Base-by-base conservation (phyloP, 1,140 invertebrate species). In the Zophobas atratus region DNA sequence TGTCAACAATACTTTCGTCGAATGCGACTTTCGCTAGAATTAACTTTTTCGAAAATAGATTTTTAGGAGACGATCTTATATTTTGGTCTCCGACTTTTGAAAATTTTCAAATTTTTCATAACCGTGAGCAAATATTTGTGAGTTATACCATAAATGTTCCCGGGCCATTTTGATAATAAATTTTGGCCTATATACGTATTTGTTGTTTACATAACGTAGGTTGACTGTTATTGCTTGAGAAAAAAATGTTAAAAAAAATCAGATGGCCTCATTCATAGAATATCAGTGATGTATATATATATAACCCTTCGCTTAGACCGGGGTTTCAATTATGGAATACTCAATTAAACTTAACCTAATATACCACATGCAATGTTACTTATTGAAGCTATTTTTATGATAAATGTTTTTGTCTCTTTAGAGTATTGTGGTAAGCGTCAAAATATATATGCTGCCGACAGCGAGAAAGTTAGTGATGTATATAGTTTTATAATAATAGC, bases 401-500 rank as follows among this genome's bases (percentile, higher is more conserved):
- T 79, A 79, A 79, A 79, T 79, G 75, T 79, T 79, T 67, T 79
- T 53, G 70, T 77, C 70, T 73, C 41, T 73, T 49, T 77, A 70
- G 51, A 75, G 36, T 72, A 77, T 74, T 70, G 75, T 77, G 78
- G 78, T 77, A 74, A 73, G 75, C 78, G 67, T 75, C 48, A 74
- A 70, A 36, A 63, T 77, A 70, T 67, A 53, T 76, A 76, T 76
- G 51, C 51, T 73, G 76, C 60, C 70, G 63, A 51, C 76, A 75
- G 75, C 70, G 72, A 77, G 76, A 77, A 57, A 49, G 79, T 81
- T 84, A 84, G 83, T 81, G 79, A 83, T 84, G 83, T 84, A 83
- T 79, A 83, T 83, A 83, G 80, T 84, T 84, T 84, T 84, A 84
- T 84, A 82, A 82, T 79, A 79, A 75, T 82, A 80, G 71, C 72